These are phyloP conservation scores for Todiramphus saurophagus DNA, from an alignment of 2,113 vertebrate species.

Conservation along the genomic window DNA sequence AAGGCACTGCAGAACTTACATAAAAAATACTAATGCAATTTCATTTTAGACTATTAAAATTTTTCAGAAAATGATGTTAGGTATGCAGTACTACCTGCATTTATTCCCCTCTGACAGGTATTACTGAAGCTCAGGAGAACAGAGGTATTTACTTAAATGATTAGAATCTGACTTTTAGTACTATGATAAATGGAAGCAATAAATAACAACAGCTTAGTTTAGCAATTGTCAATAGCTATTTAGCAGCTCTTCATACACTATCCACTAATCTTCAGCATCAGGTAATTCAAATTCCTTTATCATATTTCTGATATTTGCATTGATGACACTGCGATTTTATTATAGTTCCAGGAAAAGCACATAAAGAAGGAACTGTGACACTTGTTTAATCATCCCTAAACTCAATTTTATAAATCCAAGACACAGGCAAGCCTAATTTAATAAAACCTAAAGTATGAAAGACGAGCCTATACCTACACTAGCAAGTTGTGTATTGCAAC, in stretches of 20 bases:
- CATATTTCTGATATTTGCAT: neutral
- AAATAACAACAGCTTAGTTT: slow-evolving; percentile 20
- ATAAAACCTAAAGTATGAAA: neutral
- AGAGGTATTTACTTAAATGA: slow-evolving; percentile 8
- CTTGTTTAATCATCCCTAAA: neutral
- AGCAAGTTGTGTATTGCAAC: neutral
- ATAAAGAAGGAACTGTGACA: neutral
- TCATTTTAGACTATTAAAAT: slow-evolving; percentile 4
- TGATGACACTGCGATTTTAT: neutral
- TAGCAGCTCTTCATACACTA: slow-evolving; percentile 1
- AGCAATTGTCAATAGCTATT: neutral
- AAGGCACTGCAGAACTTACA: neutral
- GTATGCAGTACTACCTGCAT: neutral
- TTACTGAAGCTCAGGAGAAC: neutral
- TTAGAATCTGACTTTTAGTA: slow-evolving; percentile 14
- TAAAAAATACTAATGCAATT: slow-evolving; percentile 23
- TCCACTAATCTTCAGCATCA: slow-evolving; percentile 6
- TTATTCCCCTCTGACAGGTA: neutral
- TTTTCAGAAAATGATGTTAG: slow-evolving; percentile 1
- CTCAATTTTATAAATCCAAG: neutral
- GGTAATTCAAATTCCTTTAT: neutral
- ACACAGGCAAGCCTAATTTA: neutral
- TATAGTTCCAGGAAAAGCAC: slow-evolving; percentile 1
- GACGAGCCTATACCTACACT: neutral
- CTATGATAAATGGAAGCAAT: slow-evolving; percentile 30